Percentiles rank a stretch among this genome's conserved stretches.
Conservation (phyloP, 2,797 vertebrate genomes). For the Avahi laniger region DNA sequence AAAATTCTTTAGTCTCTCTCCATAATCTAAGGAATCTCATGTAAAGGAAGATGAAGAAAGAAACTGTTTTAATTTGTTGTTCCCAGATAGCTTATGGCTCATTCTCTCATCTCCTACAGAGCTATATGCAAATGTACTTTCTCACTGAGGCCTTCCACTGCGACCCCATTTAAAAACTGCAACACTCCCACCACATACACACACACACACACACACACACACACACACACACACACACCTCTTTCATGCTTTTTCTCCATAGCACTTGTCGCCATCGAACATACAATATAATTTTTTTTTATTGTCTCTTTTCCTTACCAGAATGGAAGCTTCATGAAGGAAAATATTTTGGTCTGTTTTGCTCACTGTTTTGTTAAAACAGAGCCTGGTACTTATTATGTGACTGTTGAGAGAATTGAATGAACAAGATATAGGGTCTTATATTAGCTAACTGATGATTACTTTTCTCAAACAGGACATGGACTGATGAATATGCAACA, state of each 20-base stretch:
- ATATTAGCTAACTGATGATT: not conserved
- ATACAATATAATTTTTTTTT: not conserved
- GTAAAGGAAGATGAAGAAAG: not conserved
- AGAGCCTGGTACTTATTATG: not conserved
- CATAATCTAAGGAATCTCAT: not conserved
- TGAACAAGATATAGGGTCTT: not conserved
- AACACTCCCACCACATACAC: not conserved
- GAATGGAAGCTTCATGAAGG: not conserved
- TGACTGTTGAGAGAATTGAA: not conserved
- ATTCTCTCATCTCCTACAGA: not conserved
- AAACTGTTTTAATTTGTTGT: not conserved
- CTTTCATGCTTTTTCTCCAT: not conserved
- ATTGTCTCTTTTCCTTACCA: constrained; percentile 9
- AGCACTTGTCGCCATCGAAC: not conserved
- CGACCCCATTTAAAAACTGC: not conserved
- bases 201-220: not conserved
- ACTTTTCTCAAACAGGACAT: not conserved
- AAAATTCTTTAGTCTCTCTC: not conserved
- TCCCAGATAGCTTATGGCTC: not conserved
- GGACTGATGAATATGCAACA: not conserved
- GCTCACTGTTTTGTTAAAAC: not conserved
- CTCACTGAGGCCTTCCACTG: not conserved
- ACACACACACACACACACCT: not conserved
- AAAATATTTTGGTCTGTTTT: not conserved
- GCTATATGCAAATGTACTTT: not conserved